These are phyloP conservation scores for Zenarchopterus dispar DNA, from an alignment of 2,797 vertebrate genomes.

Conservation along the genomic window DNA sequence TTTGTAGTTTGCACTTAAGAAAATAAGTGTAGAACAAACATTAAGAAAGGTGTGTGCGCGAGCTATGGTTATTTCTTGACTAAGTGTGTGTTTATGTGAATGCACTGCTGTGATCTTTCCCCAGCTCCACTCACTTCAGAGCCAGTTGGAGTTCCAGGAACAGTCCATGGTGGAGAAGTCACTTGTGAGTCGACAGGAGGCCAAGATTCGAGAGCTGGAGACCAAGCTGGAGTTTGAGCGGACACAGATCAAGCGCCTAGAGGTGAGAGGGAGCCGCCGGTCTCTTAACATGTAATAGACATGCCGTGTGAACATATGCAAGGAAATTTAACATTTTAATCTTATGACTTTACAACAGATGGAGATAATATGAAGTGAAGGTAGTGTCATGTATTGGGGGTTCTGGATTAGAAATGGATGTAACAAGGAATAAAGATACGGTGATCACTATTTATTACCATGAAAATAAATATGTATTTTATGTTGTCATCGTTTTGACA, in stretches of 20 bases:
- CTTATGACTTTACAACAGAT: background rate
- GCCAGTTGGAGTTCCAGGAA: slow-evolving; percentile 94
- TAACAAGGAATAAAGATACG: too few relatives aligned
- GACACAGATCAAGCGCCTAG: slow-evolving; percentile 94
- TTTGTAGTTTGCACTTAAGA: slow-evolving; percentile 12
- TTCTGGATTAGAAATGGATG: too few relatives aligned
- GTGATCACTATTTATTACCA: too few relatives aligned
- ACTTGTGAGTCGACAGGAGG: slow-evolving; percentile 95
- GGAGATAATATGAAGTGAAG: background rate
- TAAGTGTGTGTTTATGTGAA: slow-evolving; percentile 28
- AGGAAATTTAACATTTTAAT: slow-evolving; percentile 15
- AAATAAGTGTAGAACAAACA: slow-evolving; percentile 21
- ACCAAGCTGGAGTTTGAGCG: slow-evolving; percentile 96
- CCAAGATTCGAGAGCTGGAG: slow-evolving; percentile 97
- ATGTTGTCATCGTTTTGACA: too few relatives aligned
- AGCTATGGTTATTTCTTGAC: background rate
- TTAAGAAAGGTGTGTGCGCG: slow-evolving; percentile 10
- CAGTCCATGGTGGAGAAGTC: slow-evolving; percentile 99
- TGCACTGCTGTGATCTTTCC: slow-evolving; percentile 21
- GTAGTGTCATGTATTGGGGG: background rate
- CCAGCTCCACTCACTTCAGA: slow-evolving; percentile 94
- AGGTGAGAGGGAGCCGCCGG: slow-evolving; percentile 82
- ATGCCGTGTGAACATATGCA: slow-evolving; percentile 3
- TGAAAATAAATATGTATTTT: too few relatives aligned
- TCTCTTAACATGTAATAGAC: slow-evolving; percentile 11